Evolutionary conservation across 2,888 invertebrate species (phyloP).

Genomic region (Sclerodermus sp.): DNA sequence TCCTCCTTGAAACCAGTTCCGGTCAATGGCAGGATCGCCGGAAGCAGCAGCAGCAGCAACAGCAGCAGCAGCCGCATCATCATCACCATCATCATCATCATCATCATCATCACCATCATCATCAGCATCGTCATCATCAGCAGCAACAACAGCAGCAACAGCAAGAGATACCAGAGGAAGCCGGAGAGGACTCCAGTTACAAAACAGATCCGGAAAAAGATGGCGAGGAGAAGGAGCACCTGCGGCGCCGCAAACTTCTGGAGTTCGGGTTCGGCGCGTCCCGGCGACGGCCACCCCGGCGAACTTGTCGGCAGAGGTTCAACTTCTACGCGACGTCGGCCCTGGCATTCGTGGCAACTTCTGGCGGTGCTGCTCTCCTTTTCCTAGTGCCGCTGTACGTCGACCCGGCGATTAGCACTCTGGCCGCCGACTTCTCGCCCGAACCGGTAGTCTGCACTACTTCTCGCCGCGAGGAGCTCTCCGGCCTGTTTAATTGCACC

Average conservation of each 20-base stretch:
- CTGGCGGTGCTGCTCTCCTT: slow-evolving; percentile 71
- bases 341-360: slow-evolving; percentile 71
- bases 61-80: slow-evolving; percentile 9
- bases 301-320: slow-evolving; percentile 69
- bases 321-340: slow-evolving; percentile 73
- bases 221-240: slow-evolving; percentile 53
- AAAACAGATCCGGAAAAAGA: slow-evolving; percentile 43
- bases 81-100: too few relatives aligned
- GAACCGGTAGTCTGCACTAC: slow-evolving; percentile 75
- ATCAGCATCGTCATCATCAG: too few relatives aligned
- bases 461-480: slow-evolving; percentile 69
- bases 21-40: slow-evolving; percentile 63
- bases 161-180: too few relatives aligned
- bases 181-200: too few relatives aligned
- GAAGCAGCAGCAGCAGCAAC: slow-evolving; percentile 59
- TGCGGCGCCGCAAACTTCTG: slow-evolving; percentile 55
- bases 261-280: slow-evolving; percentile 54
- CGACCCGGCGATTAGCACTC: slow-evolving; percentile 68
- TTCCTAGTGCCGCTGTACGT: slow-evolving; percentile 76
- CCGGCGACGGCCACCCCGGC: slow-evolving; percentile 58
- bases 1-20: slow-evolving; percentile 76
- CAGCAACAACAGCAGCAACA: too few relatives aligned
- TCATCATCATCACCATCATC: too few relatives aligned
- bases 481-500: slow-evolving; percentile 76
- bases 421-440: slow-evolving; percentile 75